A percentile compares a stretch with the other conserved stretches of the same genome.
These are phyloP conservation scores for Pseudachorutes palmiensis DNA, from an alignment of 1,140 invertebrate genomes.

Conservation along the genomic window DNA sequence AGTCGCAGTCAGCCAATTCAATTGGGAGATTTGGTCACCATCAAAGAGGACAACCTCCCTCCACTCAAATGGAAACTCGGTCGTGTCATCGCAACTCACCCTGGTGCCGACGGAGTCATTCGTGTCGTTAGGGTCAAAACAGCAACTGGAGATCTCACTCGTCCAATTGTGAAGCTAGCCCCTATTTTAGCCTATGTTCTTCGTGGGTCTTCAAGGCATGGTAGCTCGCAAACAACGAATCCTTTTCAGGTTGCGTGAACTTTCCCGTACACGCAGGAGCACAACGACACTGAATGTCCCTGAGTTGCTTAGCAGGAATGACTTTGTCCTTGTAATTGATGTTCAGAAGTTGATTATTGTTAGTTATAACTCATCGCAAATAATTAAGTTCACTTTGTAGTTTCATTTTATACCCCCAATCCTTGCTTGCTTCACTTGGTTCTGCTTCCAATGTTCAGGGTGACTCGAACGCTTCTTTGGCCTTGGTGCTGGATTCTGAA, in stretches of 20 bases:
- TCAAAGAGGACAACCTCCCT: slow-evolving; percentile 38
- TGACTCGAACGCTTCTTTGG: no score
- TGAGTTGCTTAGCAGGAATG: neutral
- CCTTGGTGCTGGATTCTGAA: no score
- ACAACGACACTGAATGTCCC: neutral
- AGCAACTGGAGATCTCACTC: neutral
- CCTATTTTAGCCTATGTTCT: neutral
- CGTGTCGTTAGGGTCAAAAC: slow-evolving; percentile 34
- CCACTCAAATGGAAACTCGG: slow-evolving; percentile 40
- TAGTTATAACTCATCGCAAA: no score
- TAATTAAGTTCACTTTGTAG: no score
- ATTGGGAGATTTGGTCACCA: slow-evolving; percentile 28
- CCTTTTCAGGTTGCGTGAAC: neutral
- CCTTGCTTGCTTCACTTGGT: no score
- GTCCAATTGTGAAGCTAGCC: slow-evolving; percentile 27
- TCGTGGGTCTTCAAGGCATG: neutral
- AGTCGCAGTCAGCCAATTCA: slow-evolving; percentile 4
- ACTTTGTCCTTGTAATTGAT: no score
- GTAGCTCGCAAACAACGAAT: neutral
- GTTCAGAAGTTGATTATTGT: no score
- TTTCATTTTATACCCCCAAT: no score
- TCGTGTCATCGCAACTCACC: slow-evolving; percentile 38
- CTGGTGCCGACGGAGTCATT: slow-evolving; percentile 37
- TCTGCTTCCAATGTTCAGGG: no score
- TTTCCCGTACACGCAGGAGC: neutral